phyloP scores from a whole-genome alignment of 2,888 invertebrate species.

The Mantis religiosa region DNA sequence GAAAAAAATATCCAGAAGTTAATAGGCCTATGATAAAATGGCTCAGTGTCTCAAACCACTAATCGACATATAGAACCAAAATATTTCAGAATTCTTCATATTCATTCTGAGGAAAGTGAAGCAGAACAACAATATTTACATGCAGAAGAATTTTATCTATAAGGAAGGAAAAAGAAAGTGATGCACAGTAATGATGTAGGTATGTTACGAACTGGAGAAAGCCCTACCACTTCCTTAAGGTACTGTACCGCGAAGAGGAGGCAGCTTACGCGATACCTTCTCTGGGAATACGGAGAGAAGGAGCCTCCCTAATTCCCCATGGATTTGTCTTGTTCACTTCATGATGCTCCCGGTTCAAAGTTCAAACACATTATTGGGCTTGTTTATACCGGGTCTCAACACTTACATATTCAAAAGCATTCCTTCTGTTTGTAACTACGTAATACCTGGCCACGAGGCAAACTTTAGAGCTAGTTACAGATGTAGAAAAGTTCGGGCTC shows the following conservation, averaged over 20 bases:
- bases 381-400: not conserved
- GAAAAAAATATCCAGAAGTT: too few species aligned
- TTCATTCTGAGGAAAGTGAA: too few species aligned
- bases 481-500: not conserved
- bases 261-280: not conserved
- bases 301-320: slow-evolving; percentile 16
- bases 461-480: not conserved
- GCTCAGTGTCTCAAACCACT: too few species aligned
- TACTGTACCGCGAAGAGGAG: not conserved
- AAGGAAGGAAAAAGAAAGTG: too few species aligned
- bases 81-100: too few species aligned
- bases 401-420: slow-evolving; percentile 37
- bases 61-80: too few species aligned
- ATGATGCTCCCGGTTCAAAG: slow-evolving; percentile 16
- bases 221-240: not conserved
- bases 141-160: too few species aligned
- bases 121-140: too few species aligned
- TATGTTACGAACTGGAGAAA: not conserved
- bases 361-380: slow-evolving; percentile 19
- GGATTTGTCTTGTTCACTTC: slow-evolving; percentile 16
- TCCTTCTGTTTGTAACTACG: not conserved
- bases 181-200: too few species aligned
- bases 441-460: not conserved
- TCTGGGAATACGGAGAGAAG: not conserved
- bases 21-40: too few species aligned